Conservation (phyloP, 2,797 vertebrate species). For the Lophotriccus pileatus region DNA sequence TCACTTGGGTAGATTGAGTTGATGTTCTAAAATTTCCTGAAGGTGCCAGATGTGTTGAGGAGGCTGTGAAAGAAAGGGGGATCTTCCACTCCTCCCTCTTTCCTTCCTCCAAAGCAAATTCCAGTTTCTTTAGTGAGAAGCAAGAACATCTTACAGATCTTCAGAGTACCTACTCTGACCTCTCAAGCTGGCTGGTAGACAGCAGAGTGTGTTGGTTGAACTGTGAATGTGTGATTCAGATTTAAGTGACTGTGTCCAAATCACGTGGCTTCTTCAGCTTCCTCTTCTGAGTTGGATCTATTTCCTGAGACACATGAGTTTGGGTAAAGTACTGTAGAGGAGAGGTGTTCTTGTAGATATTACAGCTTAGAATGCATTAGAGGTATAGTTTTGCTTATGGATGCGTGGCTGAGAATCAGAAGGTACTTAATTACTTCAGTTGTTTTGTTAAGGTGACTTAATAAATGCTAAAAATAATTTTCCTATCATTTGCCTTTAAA, state of each 20-base stretch:
- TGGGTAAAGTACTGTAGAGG: neutral
- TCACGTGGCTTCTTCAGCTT: conserved; percentile 15
- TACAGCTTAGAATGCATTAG: neutral
- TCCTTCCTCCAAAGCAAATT: neutral
- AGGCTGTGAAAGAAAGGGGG: neutral
- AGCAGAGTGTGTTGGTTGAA: neutral
- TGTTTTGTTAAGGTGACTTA: neutral
- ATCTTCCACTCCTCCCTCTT: neutral
- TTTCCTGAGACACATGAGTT: neutral
- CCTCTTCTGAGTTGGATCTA: neutral
- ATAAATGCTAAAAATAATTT: neutral
- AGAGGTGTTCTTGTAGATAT: neutral
- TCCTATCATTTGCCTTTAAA: neutral
- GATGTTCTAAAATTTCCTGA: neutral
- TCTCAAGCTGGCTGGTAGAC: neutral
- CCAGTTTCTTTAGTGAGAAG: neutral
- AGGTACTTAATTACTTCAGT: neutral
- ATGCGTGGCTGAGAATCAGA: neutral
- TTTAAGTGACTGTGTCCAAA: neutral
- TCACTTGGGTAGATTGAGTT: neutral
- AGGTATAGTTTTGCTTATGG: neutral
- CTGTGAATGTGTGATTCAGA: neutral
- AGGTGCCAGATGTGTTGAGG: neutral
- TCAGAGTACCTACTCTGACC: neutral
- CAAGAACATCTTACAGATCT: neutral